These are phyloP conservation scores for Eriosoma lanigerum DNA, from an alignment of 1,140 invertebrate species.

Conservation along the genomic window DNA sequence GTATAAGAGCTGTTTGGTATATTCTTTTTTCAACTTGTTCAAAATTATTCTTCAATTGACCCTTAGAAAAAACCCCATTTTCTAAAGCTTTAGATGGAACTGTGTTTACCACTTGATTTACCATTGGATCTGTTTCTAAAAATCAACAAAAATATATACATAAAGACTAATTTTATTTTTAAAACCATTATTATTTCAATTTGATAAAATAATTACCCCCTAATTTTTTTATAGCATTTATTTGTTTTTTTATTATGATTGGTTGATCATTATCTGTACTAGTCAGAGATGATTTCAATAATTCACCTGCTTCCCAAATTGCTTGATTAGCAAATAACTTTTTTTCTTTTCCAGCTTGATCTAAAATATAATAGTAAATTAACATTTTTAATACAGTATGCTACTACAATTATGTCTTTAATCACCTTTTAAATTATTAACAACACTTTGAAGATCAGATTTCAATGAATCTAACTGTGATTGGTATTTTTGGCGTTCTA, in stretches of 20 bases:
- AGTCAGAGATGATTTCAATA: not conserved
- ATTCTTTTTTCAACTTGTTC: slow-evolving; percentile 64
- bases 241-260: slow-evolving; percentile 18
- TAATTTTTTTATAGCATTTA: slow-evolving; percentile 40
- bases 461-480: slow-evolving; percentile 6
- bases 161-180: not conserved
- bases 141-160: not conserved
- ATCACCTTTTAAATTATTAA: slow-evolving; percentile 29
- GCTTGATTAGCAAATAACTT: not conserved
- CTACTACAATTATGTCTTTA: not conserved
- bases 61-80: slow-evolving; percentile 83
- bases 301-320: slow-evolving; percentile 28
- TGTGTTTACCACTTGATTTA: slow-evolving; percentile 56
- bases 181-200: not conserved
- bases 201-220: slow-evolving; percentile 2
- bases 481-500: slow-evolving; percentile 34
- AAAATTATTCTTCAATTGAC: slow-evolving; percentile 80
- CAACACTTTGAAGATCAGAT: slow-evolving; percentile 29
- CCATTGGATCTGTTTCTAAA: not conserved
- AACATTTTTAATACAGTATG: not conserved
- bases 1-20: slow-evolving; percentile 54
- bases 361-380: not conserved
- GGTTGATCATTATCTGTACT: slow-evolving; percentile 28
- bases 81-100: slow-evolving; percentile 76
- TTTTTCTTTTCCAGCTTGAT: slow-evolving; percentile 13